Evolutionary conservation across 2,797 vertebrate genomes (phyloP), one percentile per base, ranked within the genome.

Genomic region (Varecia variegata): DNA sequence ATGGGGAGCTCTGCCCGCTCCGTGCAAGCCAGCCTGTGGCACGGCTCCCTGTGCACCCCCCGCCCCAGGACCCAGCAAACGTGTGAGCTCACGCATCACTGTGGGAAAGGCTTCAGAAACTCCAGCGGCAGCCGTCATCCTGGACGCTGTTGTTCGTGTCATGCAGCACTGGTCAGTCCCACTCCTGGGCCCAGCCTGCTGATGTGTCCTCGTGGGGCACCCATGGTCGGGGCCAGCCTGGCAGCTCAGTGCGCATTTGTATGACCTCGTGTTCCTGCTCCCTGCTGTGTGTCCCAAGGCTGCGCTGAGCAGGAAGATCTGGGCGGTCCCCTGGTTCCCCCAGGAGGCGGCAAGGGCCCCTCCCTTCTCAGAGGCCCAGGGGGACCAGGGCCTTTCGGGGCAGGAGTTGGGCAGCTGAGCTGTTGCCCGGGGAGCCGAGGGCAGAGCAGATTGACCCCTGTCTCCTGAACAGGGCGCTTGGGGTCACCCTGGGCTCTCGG

Each of bases 251-350:
- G 20, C 27, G 27, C 14, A 3, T 27, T 43, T 27, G 45, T 23
- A n/a, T 81, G 30, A n/a, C 15, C 30, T 40, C 4, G 0, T 30
- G 4, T 87, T 76, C 27, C 43, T 74, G 23, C 70, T 60, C n/a
- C 2, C 21, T 77, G n/a, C 25, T 18, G 12, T 62, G 45, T 71
- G 14, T 5, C 38, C 40, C 17, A 30, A 38, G n/a, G 30, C 30
- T 45, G 52, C 38, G n/a, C 17, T n/a, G 52, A 71, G 45, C 65
- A 54, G 80, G 32, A 32, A 35, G 54, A 7, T 62, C 30, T 60
- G 30, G 47, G 60, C 7, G 1, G 65, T 20, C 21, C 30, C 60
- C 14, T 3, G 0, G 13, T 3, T 0, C 32, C 50, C 27, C 43
- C 1, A 18, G 38, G 21, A 32, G 20, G 11, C 0, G 25, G 60